These are phyloP conservation scores for Phragmatobia fuliginosa DNA, from an alignment of 2,888 invertebrate species.

Conservation along the genomic window DNA sequence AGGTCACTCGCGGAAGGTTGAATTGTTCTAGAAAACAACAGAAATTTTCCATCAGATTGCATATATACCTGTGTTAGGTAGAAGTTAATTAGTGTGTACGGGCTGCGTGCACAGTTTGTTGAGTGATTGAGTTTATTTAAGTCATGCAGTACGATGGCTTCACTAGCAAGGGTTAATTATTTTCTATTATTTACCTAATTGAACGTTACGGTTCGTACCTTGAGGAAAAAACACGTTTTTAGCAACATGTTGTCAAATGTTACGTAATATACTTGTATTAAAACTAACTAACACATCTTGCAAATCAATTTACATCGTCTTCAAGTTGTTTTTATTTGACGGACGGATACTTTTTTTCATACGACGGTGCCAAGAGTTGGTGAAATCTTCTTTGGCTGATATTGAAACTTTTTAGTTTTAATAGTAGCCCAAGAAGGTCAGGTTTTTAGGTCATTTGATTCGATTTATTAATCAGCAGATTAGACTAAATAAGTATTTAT, in stretches of 20 bases:
- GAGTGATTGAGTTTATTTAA: conserved; percentile 20
- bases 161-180: conserved; percentile 40
- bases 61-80: not conserved
- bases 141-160: conserved; percentile 35
- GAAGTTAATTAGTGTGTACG: conserved; percentile 7
- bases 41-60: not conserved
- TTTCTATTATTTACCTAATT: conserved; percentile 32
- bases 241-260: not conserved
- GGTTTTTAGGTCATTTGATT: too few relatives aligned
- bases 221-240: conserved; percentile 28
- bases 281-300: too few relatives aligned
- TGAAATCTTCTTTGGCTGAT: too few relatives aligned
- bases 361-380: too few relatives aligned
- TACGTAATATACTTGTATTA: not conserved
- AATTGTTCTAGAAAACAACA: not conserved
- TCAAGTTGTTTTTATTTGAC: too few relatives aligned
- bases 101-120: too few relatives aligned
- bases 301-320: not conserved
- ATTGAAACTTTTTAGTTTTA: too few relatives aligned
- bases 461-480: too few relatives aligned
- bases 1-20: not conserved
- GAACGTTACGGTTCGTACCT: conserved; percentile 21
- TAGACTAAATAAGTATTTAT: too few relatives aligned
- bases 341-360: too few relatives aligned
- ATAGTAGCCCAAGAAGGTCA: too few relatives aligned